phyloP scores from a whole-genome alignment of 1,140 invertebrate species.

The Cherax destructor region DNA sequence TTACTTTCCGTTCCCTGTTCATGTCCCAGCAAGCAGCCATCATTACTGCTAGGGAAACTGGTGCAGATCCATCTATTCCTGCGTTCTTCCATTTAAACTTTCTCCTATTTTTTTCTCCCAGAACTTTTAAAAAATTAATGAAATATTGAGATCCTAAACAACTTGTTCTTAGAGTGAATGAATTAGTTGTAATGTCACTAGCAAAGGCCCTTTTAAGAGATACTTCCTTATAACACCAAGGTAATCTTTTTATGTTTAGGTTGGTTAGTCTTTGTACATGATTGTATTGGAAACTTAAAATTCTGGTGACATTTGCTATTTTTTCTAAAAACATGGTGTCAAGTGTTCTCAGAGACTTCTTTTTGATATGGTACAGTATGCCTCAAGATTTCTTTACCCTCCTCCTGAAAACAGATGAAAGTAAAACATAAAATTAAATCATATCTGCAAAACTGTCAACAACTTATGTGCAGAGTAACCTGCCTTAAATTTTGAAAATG shows the following conservation, averaged over 20 bases:
- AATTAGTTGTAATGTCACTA: not conserved
- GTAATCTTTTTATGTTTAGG: not conserved
- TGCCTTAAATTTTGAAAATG: too few relatives aligned
- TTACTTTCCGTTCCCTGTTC: constrained; percentile 15
- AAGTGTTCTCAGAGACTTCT: not conserved
- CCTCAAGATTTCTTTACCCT: too few relatives aligned
- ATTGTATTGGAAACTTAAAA: not conserved
- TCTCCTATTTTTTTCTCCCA: not conserved
- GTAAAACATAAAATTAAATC: too few relatives aligned
- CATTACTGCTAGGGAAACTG: not conserved
- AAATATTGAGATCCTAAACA: not conserved
- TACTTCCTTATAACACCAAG: not conserved
- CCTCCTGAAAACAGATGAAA: too few relatives aligned
- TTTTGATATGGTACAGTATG: too few relatives aligned
- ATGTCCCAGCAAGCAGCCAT: constrained; percentile 6
- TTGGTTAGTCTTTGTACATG: not conserved
- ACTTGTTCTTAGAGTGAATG: not conserved
- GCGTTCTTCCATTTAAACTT: not conserved
- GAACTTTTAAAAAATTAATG: not conserved
- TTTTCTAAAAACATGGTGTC: not conserved
- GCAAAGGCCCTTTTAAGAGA: not conserved
- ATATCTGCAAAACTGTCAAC: too few relatives aligned
- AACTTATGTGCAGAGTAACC: too few relatives aligned
- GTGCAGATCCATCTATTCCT: not conserved
- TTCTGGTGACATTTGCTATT: not conserved